A percentile compares a stretch with the other conserved stretches of the same genome.
Conservation (phyloP, 2,888 invertebrate genomes). For the Limnephilus auricula region DNA sequence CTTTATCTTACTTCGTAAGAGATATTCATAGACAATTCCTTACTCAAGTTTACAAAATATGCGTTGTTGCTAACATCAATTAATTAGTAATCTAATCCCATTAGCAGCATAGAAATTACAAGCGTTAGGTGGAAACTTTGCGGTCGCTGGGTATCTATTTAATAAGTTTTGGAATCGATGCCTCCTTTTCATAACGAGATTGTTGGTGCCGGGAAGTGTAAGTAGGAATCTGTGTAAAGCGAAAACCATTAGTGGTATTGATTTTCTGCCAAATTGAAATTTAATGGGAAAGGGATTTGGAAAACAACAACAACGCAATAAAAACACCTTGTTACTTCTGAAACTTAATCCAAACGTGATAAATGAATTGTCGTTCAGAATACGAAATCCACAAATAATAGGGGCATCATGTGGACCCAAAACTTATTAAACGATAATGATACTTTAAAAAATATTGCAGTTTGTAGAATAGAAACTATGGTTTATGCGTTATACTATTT, state of each 20-base stretch:
- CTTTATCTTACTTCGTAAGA: background rate
- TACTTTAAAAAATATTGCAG: background rate
- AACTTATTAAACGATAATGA: background rate
- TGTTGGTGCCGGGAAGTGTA: background rate
- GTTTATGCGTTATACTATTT: background rate
- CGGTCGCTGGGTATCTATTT: background rate
- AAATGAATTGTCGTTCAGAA: conserved; percentile 12
- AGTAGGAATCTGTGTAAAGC: conserved; percentile 27
- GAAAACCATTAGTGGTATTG: conserved; percentile 52
- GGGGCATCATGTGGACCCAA: background rate
- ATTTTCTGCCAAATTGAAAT: conserved; percentile 40
- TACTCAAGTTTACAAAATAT: background rate
- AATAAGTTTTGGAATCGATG: background rate
- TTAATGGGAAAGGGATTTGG: conserved; percentile 41
- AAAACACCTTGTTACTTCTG: background rate
- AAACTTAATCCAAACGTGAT: conserved; percentile 30
- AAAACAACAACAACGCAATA: conserved; percentile 22
- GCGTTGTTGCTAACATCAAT: background rate
- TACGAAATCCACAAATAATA: background rate
- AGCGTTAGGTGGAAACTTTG: background rate
- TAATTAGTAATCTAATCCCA: conserved; percentile 1
- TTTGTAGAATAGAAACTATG: background rate
- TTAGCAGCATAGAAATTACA: background rate
- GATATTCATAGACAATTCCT: background rate
- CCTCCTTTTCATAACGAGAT: background rate